Evolutionary conservation across 2,797 vertebrate species (phyloP), one percentile per base, ranked within the genome.

Genomic region (Hippopotamyrus pictus): DNA sequence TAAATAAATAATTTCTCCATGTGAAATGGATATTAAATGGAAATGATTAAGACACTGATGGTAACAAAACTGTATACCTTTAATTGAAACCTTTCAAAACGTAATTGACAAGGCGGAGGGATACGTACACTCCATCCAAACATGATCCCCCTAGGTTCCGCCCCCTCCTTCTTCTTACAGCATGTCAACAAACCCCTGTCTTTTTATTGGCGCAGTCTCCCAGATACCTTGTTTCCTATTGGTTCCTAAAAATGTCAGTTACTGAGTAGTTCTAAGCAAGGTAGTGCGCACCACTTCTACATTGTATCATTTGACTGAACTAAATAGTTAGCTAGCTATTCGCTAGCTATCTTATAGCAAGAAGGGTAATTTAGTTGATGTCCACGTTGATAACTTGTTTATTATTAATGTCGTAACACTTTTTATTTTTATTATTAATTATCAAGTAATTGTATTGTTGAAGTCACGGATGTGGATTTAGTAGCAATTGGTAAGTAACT

Each of bases 231-330:
- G 3, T 73, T 90, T 89, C 85, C 76, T 73, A 96, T 96, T 96
- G 95, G 96, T n/a, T 69, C 29, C 0, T 6, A 54, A 9, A 17
- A 0, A 88, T 76, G 94, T 95, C 96, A 87, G 50, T 96, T 95
- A 95, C 29, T 86, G 57, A 73, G 90, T 91, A 91, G 87, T 92
- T 93, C 95, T 93, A 94, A 95, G 95, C 95, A 95, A 94, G 95
- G 94, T 93, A 94, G 95, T 94, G 95, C 95, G 94, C 95, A 93
- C 95, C 95, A 95, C 95, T 59, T 89, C 95, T 93, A 93, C 94
- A 93, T 89, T 93, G 92, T 93, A 93, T 93, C 89, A 90, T 93
- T 93, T 95, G 96, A 95, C 93, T 94, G 89, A 95, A 95, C 92
- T 90, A 88, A 69, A 50, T 88, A 88, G 87, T 88, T 88, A 91